Conservation (phyloP, 2,888 invertebrate species). For the Stenodera caucasica region DNA sequence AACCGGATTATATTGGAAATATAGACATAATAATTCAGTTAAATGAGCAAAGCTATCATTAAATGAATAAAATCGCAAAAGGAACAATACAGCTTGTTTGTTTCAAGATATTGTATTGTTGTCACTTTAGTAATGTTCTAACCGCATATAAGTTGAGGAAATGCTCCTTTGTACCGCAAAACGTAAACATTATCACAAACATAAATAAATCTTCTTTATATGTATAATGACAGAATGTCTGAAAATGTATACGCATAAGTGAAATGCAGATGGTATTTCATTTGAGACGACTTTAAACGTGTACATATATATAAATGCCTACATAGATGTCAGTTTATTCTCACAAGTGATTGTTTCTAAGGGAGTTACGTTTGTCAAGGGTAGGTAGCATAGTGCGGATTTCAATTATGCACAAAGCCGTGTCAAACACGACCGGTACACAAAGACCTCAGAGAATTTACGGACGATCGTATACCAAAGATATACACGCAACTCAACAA, state of each 20-base stretch:
- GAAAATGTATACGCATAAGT: slow-evolving; percentile 18
- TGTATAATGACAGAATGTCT: slow-evolving; percentile 23
- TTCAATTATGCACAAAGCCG: slow-evolving; percentile 31
- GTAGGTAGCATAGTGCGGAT: slow-evolving; percentile 21
- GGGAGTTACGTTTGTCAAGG: slow-evolving; percentile 27
- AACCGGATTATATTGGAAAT: not conserved
- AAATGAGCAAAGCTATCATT: not conserved
- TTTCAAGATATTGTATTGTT: too few species aligned
- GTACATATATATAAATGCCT: slow-evolving; percentile 27
- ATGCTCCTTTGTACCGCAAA: too few species aligned
- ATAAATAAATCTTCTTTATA: slow-evolving; percentile 25
- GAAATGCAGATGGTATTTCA: slow-evolving; percentile 29
- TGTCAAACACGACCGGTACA: slow-evolving; percentile 20
- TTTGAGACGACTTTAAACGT: slow-evolving; percentile 18
- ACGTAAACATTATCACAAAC: slow-evolving; percentile 27
- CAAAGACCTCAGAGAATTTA: slow-evolving; percentile 26
- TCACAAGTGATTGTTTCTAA: slow-evolving; percentile 29
- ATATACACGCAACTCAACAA: slow-evolving; percentile 24
- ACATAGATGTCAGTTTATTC: slow-evolving; percentile 26
- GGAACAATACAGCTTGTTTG: too few species aligned
- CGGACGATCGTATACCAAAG: slow-evolving; percentile 29
- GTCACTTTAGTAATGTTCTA: too few species aligned
- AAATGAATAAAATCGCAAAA: too few species aligned
- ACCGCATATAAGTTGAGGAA: too few species aligned
- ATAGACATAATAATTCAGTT: not conserved